phyloP scores from a whole-genome alignment of 2,797 vertebrate genomes.

The Falco rusticolus region DNA sequence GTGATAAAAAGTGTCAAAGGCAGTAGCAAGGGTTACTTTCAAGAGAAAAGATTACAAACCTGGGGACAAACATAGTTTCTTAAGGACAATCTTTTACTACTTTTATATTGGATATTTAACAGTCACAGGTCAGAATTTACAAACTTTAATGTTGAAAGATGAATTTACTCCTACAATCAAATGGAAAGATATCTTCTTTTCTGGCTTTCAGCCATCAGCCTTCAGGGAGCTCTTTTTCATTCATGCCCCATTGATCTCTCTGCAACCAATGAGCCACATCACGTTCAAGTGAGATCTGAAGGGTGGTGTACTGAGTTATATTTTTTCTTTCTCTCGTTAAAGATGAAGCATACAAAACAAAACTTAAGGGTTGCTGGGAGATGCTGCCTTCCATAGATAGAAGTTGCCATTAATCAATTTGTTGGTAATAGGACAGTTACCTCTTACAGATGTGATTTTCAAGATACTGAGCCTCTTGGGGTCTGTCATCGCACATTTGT shows the following conservation, averaged over 20 bases:
- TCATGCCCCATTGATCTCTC: not conserved
- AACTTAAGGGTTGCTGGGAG: not conserved
- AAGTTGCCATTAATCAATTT: not conserved
- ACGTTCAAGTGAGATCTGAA: not conserved
- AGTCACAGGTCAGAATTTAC: not conserved
- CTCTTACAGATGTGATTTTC: not conserved
- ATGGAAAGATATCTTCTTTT: not conserved
- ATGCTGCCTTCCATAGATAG: not conserved
- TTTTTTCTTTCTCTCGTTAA: not conserved
- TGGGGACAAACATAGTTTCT: not conserved
- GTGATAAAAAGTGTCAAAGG: not conserved
- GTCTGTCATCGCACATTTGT: not conserved
- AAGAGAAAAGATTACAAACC: not conserved
- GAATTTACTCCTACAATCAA: not conserved
- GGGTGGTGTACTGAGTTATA: not conserved
- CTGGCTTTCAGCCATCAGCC: not conserved
- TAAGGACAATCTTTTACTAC: not conserved
- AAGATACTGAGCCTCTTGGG: not conserved
- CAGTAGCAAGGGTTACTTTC: not conserved
- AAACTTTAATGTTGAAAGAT: slow-evolving; percentile 14
- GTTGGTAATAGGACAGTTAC: not conserved
- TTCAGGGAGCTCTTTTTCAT: not conserved
- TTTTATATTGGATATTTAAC: not conserved
- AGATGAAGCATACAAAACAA: not conserved
- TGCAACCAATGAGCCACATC: not conserved